Conservation (phyloP, 2,888 invertebrate species). For the Subacronicta megacephala region DNA sequence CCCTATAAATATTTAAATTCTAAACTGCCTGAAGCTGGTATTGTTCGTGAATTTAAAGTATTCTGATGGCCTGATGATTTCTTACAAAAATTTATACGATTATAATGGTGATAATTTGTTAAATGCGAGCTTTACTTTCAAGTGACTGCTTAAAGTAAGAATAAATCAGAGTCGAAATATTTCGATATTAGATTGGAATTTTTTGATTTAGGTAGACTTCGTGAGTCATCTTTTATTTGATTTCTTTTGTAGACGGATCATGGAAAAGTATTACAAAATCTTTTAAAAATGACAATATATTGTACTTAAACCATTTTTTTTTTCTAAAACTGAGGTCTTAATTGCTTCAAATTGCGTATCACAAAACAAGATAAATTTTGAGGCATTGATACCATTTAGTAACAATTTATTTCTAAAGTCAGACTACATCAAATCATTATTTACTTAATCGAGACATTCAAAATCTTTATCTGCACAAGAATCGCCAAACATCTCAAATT, state of each 20-base stretch:
- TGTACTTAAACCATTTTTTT: too few species aligned
- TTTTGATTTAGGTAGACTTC: constrained; percentile 4
- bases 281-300: too few species aligned
- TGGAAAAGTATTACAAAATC: too few species aligned
- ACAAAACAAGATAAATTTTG: too few species aligned
- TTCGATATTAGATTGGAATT: constrained; percentile 19
- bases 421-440: too few species aligned
- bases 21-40: constrained; percentile 50
- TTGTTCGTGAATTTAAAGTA: constrained; percentile 53
- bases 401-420: neutral
- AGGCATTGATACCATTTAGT: too few species aligned
- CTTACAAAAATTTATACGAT: constrained; percentile 40
- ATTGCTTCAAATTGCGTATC: too few species aligned
- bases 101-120: constrained; percentile 54
- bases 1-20: constrained; percentile 74
- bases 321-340: too few species aligned
- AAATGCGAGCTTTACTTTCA: constrained; percentile 37
- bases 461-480: neutral
- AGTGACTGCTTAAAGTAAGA: constrained; percentile 24
- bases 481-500: constrained; percentile 25
- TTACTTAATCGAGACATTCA: neutral
- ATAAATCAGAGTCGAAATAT: constrained; percentile 15
- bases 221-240: neutral
- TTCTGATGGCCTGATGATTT: constrained; percentile 43
- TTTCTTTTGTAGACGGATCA: neutral